Evolutionary conservation across 2,888 invertebrate species (phyloP).

Genomic region (Pachliopta kotzebuea): DNA sequence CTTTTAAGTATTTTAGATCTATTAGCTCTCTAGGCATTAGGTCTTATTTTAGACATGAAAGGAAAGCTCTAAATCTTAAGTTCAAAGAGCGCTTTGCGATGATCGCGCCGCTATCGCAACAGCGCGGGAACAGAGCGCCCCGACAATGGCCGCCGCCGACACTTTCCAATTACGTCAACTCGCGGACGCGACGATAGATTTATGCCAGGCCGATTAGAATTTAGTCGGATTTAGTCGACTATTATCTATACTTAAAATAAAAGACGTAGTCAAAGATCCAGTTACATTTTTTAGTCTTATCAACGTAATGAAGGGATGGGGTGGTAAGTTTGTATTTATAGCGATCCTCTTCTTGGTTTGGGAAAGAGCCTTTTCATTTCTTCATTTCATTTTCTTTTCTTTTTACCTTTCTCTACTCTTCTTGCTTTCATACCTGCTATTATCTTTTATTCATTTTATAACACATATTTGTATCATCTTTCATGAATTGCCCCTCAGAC

Average conservation of each 20-base stretch:
- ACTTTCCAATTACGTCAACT: slow-evolving; percentile 25
- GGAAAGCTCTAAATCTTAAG: slow-evolving; percentile 20
- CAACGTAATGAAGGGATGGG: too few species aligned
- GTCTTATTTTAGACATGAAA: slow-evolving; percentile 10
- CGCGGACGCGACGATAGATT: slow-evolving; percentile 22
- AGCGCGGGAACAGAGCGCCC: slow-evolving; percentile 16
- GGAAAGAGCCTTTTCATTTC: too few species aligned
- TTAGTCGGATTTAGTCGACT: slow-evolving; percentile 6
- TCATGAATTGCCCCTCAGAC: too few species aligned
- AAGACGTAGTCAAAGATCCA: too few species aligned
- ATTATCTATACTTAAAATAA: not conserved
- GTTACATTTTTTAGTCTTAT: too few species aligned
- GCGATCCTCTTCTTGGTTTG: too few species aligned
- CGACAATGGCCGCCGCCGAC: slow-evolving; percentile 18
- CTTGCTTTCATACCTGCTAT: too few species aligned
- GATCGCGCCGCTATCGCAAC: slow-evolving; percentile 19
- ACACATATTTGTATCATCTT: too few species aligned
- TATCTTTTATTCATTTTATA: too few species aligned
- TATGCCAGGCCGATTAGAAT: slow-evolving; percentile 8
- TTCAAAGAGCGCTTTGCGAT: slow-evolving; percentile 12
- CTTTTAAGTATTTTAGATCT: not conserved
- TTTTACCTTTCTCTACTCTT: too few species aligned
- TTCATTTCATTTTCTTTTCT: too few species aligned
- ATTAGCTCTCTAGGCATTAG: not conserved
- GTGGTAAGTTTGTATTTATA: too few species aligned